Evolutionary conservation across 2,113 vertebrate species (phyloP), one percentile per base, ranked within the genome.

Genomic region (Pseudorasbora parva): DNA sequence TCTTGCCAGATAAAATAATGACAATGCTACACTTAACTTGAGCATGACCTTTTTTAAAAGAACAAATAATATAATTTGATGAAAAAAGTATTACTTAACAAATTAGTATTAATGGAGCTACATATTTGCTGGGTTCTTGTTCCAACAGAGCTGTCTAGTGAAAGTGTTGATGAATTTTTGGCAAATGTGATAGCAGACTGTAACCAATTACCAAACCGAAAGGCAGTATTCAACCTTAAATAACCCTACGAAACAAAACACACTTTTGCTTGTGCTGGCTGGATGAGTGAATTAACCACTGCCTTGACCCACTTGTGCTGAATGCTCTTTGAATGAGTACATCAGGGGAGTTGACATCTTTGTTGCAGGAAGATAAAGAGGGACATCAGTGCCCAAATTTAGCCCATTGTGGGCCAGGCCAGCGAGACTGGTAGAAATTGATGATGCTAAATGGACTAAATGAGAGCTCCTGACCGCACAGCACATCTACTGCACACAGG

Each of bases 131-230:
- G 73, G 17, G 27, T 21, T 75, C 25, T 62, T 62, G 43, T 43
- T 33, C 17, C 25, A 33, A 8, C 57, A 66, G 25, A 66, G 78
- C 78, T 30, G 30, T 27, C 73, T 43, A 47, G 49, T 30, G 25
- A 84, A 77, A 77, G 62, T 78, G 74, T 84, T 84, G 74, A 78
- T 78, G 69, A 78, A 43, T 84, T 84, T 77, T 84, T 84, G 82
- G 82, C 82, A 84, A 78, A 69, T 84, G 82, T 25, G 60, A 5
- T 56, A 6, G 1, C 30, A 69, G 62, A 84, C 82, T 84, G 74
- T 78, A 78, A 78, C 74, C 76, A 84, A 84, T 84, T 84, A 84
- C 62, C 62, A 30, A 37, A 51, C 49, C 15, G 72, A 54, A 69
- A 82, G 60, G 41, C 59, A 47, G 33, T 8, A 17, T 21, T 71